These are phyloP conservation scores for Casuarius casuarius DNA, from an alignment of 2,113 vertebrate species.

Conservation along the genomic window DNA sequence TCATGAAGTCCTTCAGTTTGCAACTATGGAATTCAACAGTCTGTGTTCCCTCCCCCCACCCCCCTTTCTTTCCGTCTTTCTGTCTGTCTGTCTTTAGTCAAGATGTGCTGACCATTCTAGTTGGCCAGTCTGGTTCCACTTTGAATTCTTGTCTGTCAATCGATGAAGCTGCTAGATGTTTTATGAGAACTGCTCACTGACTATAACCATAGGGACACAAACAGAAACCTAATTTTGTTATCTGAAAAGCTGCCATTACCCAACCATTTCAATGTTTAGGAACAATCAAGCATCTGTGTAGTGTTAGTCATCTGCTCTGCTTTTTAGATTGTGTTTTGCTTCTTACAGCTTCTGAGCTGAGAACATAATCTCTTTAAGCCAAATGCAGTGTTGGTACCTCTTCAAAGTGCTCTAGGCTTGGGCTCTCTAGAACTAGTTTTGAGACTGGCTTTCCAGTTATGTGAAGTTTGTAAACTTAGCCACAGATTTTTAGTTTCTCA, in stretches of 20 bases:
- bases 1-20: neutral
- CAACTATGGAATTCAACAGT: neutral
- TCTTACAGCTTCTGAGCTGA: neutral
- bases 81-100: neutral
- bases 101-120: neutral
- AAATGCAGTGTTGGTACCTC: neutral
- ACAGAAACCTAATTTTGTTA: neutral
- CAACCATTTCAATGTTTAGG: neutral
- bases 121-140: neutral
- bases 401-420: neutral
- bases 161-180: neutral
- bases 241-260: neutral
- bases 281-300: neutral
- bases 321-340: neutral
- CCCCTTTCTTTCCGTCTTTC: neutral
- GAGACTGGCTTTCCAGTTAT: neutral
- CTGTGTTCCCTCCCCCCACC: too few relatives aligned
- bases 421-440: neutral
- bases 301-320: fast-evolving
- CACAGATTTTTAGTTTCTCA: too few relatives aligned
- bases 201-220: neutral
- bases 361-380: neutral
- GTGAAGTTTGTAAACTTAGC: neutral
- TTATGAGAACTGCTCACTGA: neutral
- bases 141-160: neutral